A percentile compares a stretch with the other conserved stretches of the same genome.
phyloP scores from a whole-genome alignment of 1,140 invertebrate species.

The Pseudomyrmex sp. region DNA sequence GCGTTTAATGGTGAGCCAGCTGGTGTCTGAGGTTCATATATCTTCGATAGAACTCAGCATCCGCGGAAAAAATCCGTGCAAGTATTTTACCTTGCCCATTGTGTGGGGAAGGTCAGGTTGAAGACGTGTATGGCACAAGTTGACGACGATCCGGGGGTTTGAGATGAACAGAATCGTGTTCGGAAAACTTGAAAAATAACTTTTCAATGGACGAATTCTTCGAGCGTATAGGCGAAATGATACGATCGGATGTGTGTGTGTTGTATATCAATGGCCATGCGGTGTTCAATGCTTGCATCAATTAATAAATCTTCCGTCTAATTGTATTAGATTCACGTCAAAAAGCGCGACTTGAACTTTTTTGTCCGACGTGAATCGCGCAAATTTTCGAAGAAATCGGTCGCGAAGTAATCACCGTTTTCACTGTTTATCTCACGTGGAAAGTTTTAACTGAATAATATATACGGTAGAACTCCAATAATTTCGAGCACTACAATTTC shows the following conservation, averaged over 20 bases:
- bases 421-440: too few relatives aligned
- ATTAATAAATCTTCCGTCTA: too few relatives aligned
- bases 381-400: too few relatives aligned
- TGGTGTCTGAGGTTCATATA: background rate
- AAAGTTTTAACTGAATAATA: background rate
- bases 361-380: too few relatives aligned
- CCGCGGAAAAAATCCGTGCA: slow-evolving; percentile 26
- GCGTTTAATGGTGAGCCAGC: background rate
- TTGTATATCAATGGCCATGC: too few relatives aligned
- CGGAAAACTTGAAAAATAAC: background rate
- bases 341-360: too few relatives aligned
- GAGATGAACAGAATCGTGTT: background rate
- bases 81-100: slow-evolving; percentile 11
- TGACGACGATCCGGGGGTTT: background rate
- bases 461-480: too few relatives aligned
- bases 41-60: slow-evolving; percentile 4
- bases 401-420: too few relatives aligned
- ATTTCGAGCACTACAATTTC: too few relatives aligned
- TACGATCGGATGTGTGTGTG: too few relatives aligned
- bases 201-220: background rate
- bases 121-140: background rate
- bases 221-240: background rate
- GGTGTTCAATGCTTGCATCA: too few relatives aligned
- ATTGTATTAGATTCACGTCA: too few relatives aligned
- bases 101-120: slow-evolving; percentile 6